Evolutionary conservation across 2,797 vertebrate genomes (phyloP), one percentile per base, ranked within the genome.

Genomic region (Hypotaenidia philippensis): DNA sequence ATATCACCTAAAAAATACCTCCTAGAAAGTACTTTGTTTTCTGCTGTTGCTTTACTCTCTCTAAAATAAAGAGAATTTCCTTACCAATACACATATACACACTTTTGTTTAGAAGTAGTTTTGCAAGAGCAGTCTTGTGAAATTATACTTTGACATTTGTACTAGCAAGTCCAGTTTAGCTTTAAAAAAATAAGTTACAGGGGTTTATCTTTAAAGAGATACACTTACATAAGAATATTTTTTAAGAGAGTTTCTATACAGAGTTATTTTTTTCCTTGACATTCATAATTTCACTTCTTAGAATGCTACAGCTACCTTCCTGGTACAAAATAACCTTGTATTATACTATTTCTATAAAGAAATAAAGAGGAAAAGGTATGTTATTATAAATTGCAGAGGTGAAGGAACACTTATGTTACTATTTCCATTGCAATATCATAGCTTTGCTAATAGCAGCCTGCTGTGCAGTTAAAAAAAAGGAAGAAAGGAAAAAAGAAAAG

Each of bases 401-500:
- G 65, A 87, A 92, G 79, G 53, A 90, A 90, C 65, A 79, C 63
- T 87, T 84, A 40, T 52, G 47, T 87, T 89, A 77, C 92, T 92
- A 88, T 92, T 92, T 93, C 91, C 76, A 82, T 38, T 89, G 92
- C 92, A 87, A 87, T 94, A 92, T 94, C 89, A 95, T 87, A 82
- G 80, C 86, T 88, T 94, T 92, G 79, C 55, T 97, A 94, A 97
- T 87, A 72, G 96, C 77, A 95, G 81, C 90, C 92, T 65, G 61
- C 91, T 95, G 91, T 4, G 70, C 32, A 11, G 88, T 59, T 44
- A 10, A 5, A 6, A 16, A 5, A 21, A 36, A 49, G 8, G 10
- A 65, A 60, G 16, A 32, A 74, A 79, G 26, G 31, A 21, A 47
- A 79, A 71, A 84, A 66, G 4, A 31, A 55, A 87, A 82, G 49